Percentiles rank a stretch among this genome's conserved stretches.
phyloP scores from a whole-genome alignment of 2,113 vertebrate genomes.

The Gallinago jamesoni region DNA sequence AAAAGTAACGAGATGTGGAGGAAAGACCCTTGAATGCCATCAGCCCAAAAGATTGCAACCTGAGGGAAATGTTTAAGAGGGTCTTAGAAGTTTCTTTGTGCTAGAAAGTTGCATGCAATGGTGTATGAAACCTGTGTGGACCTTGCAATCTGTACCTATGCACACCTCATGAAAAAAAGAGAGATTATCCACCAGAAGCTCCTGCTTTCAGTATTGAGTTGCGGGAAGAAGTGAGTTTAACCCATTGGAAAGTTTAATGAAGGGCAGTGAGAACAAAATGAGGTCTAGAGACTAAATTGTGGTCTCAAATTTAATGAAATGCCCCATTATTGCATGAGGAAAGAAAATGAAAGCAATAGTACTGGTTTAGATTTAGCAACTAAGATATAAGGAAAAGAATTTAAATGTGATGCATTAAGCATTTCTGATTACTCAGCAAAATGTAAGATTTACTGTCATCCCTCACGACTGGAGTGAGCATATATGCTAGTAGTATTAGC shows the following conservation, averaged over 20 bases:
- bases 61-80: background rate
- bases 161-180: too few relatives aligned
- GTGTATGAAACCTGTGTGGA: background rate
- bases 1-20: background rate
- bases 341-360: background rate
- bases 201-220: background rate
- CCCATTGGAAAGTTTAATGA: background rate
- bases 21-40: background rate
- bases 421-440: background rate
- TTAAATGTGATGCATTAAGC: background rate
- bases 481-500: background rate
- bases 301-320: background rate
- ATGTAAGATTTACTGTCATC: background rate
- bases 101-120: background rate
- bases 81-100: background rate
- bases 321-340: background rate
- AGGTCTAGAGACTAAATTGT: background rate
- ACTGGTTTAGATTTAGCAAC: background rate
- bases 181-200: background rate
- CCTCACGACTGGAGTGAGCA: background rate
- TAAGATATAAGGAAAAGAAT: background rate
- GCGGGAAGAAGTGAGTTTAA: background rate
- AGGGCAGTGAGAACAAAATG: background rate
- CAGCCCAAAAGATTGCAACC: fast-evolving
- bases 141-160: background rate